Evolutionary conservation across 2,888 invertebrate genomes (phyloP), one percentile per base, ranked within the genome.

Genomic region (Vesta saturnalis): DNA sequence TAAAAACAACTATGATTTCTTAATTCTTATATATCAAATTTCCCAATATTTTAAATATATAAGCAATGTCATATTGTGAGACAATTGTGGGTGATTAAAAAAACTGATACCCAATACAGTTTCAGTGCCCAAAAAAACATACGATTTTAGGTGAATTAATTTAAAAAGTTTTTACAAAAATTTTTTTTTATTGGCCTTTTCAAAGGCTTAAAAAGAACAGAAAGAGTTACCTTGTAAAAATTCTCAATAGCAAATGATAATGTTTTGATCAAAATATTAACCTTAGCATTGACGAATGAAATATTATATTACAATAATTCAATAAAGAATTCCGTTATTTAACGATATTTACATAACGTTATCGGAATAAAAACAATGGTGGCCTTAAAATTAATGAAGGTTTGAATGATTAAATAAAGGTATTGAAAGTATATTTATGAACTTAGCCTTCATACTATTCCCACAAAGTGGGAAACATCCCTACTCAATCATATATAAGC

Each of bases 351-450:
- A 73, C 73, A 74, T 73, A 61, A 58, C 59, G 57, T 75, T 79
- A 78, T 79, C 80, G 73, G 67, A 65, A 75, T 74, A 74, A 75
- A 75, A 77, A 80, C 80, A 81, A 79, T 79, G 74, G 66, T 74
- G 77, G 73, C 81, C 80, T 80, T 75, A 72, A 66, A 68, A 69
- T 72, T 72, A 77, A 75, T 76, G 79, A 79, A 79, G 81, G 80
- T 80, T 71, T 63, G 55, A 52, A 8, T 30, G 61, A 64, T 58
- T 54, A 46, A 65, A 63, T 66, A 70, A 58, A 54, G 54, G 57
- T 56, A 63, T 63, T 70, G 64, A 64, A 74, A 58, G 46, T n/a
- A n/a, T n/a, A n/a, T 62, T 63, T 35, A n/a, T 12, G 71, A 49
- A 74, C 65, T 76, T 77, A 79, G 79, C 80, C 80, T 80, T 80